These are phyloP conservation scores for Trinorchestia longiramus DNA, from an alignment of 1,140 invertebrate genomes.

Conservation along the genomic window DNA sequence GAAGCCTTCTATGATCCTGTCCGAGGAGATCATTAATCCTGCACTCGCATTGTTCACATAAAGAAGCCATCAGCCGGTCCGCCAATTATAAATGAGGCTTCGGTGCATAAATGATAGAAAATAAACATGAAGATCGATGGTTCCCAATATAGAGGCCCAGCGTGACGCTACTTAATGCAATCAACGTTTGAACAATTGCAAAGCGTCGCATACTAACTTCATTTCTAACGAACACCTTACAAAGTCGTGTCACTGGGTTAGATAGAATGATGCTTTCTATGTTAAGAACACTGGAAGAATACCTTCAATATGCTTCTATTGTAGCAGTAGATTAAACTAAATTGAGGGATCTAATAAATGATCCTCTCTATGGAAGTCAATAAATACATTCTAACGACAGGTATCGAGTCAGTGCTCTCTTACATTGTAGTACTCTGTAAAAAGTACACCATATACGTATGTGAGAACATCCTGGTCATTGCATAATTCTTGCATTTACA, in stretches of 20 bases:
- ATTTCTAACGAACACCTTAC: neutral
- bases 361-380: neutral
- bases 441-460: neutral
- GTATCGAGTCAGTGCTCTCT: neutral
- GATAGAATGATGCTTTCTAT: neutral
- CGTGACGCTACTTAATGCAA: slow-evolving; percentile 1
- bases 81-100: slow-evolving; percentile 48
- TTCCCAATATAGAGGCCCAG: neutral
- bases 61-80: slow-evolving; percentile 44
- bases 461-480: neutral
- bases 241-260: neutral
- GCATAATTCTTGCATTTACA: too few relatives aligned
- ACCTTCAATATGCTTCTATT: neutral
- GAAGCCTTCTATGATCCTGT: slow-evolving; percentile 38
- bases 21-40: slow-evolving; percentile 29
- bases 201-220: neutral
- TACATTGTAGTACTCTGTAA: neutral
- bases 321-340: neutral
- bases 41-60: slow-evolving; percentile 27
- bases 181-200: neutral
- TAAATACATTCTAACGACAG: neutral
- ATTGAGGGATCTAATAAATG: neutral
- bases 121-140: slow-evolving; percentile 39
- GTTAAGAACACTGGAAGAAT: neutral
- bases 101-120: slow-evolving; percentile 1